Conservation (phyloP, 2,113 vertebrate genomes). For the Callithrix jacchus region DNA sequence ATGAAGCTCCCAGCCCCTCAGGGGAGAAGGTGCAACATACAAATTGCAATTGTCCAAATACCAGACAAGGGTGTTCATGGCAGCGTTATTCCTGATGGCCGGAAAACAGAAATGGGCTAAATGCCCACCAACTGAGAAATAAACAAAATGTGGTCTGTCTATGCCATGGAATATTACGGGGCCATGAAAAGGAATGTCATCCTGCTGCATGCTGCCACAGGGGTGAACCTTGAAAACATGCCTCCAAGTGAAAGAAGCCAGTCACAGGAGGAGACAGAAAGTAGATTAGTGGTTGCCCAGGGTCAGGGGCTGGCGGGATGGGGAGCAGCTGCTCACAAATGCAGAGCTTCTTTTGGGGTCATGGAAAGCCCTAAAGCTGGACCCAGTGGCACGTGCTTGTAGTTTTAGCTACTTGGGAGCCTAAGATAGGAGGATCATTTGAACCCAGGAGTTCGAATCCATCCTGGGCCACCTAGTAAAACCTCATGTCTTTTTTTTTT, state of each 20-base stretch:
- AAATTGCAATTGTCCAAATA: no score
- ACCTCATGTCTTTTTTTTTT: no score
- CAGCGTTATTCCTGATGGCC: accelerated
- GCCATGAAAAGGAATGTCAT: not conserved
- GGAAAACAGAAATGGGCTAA: not conserved
- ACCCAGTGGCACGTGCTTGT: no score
- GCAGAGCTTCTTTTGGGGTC: not conserved
- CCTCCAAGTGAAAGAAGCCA: not conserved
- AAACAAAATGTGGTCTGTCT: not conserved
- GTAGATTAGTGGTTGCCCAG: not conserved
- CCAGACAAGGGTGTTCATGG: not conserved
- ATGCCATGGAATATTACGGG: not conserved
- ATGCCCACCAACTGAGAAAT: not conserved
- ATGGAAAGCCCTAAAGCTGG: no score
- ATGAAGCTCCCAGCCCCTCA: not conserved
- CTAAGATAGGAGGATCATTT: no score
- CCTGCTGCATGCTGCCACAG: accelerated
- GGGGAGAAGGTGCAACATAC: not conserved
- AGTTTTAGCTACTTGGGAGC: no score
- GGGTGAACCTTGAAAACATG: not conserved
- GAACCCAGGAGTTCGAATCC: no score
- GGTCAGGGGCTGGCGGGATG: not conserved
- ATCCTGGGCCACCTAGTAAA: no score
- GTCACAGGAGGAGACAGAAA: not conserved
- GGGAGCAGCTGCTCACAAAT: not conserved